A percentile compares a stretch with the other conserved stretches of the same genome.
Conservation (phyloP, 2,113 vertebrate genomes). For the Pterocles burchelli region DNA sequence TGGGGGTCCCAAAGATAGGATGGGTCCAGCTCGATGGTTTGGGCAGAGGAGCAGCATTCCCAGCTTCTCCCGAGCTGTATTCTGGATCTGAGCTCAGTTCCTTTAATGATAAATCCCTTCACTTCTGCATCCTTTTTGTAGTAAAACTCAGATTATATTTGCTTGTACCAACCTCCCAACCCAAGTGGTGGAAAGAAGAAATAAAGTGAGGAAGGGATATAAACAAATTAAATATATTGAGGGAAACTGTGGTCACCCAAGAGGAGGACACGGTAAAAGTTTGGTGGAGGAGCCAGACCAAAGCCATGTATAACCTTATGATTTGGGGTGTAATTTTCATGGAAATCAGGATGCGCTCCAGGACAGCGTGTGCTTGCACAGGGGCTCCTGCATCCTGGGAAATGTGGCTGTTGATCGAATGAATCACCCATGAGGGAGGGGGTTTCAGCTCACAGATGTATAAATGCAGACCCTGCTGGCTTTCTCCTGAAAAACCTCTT, state of each 20-base stretch:
- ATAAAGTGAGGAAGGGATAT: neutral
- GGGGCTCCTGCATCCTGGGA: neutral
- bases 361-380: rapidly evolving
- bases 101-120: neutral
- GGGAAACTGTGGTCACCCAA: rapidly evolving
- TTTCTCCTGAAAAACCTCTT: neutral
- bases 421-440: neutral
- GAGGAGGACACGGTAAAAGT: neutral
- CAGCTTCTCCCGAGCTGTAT: neutral
- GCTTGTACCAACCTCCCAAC: neutral
- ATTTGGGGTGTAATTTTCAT: neutral
- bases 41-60: neutral
- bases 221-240: neutral
- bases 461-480: neutral
- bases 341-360: neutral
- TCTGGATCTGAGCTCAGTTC: neutral
- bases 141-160: neutral
- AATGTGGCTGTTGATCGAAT: neutral
- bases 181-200: neutral
- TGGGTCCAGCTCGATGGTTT: neutral
- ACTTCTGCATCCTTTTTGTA: neutral
- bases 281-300: neutral
- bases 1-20: neutral
- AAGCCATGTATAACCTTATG: neutral
- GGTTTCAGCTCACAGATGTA: neutral